Evolutionary conservation across 2,797 vertebrate species (phyloP).

Genomic region (Amniataba percoides): DNA sequence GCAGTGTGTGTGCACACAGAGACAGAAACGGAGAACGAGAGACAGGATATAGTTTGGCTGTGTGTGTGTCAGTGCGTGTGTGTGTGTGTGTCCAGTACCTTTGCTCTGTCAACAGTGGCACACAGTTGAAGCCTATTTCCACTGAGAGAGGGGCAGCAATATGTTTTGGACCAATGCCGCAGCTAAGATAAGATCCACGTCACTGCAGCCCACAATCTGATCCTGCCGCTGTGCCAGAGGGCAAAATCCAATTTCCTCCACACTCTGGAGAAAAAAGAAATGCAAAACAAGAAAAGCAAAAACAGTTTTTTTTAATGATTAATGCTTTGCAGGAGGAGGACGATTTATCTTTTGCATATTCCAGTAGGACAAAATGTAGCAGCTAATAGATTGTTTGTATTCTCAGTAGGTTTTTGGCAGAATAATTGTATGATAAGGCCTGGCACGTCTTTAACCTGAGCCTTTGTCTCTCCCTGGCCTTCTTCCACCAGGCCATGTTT

Average conservation of each 20-base stretch:
- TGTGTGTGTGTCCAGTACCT: slow-evolving; percentile 39
- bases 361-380: slow-evolving; percentile 34
- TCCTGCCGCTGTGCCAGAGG: slow-evolving; percentile 70
- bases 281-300: slow-evolving; percentile 65
- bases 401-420: slow-evolving; percentile 50
- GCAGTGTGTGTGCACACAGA: slow-evolving; percentile 17
- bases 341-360: slow-evolving; percentile 71
- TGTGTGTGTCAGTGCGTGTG: not conserved
- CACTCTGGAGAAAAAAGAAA: slow-evolving; percentile 30
- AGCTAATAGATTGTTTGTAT: slow-evolving; percentile 52
- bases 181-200: slow-evolving; percentile 76
- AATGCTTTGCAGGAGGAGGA: slow-evolving; percentile 65
- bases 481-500: slow-evolving; percentile 72
- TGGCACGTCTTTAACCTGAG: slow-evolving; percentile 70
- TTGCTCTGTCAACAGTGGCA: slow-evolving; percentile 62
- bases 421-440: slow-evolving; percentile 69
- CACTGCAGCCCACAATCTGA: slow-evolving; percentile 75
- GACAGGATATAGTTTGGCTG: slow-evolving; percentile 8
- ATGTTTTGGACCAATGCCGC: slow-evolving; percentile 74
- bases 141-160: slow-evolving; percentile 68
- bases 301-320: slow-evolving; percentile 66
- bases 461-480: slow-evolving; percentile 73
- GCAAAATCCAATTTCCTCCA: slow-evolving; percentile 81
- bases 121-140: slow-evolving; percentile 65
- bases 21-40: slow-evolving; percentile 5